These are phyloP conservation scores for Aethes cnicana DNA, from an alignment of 2,888 invertebrate genomes.

Conservation along the genomic window DNA sequence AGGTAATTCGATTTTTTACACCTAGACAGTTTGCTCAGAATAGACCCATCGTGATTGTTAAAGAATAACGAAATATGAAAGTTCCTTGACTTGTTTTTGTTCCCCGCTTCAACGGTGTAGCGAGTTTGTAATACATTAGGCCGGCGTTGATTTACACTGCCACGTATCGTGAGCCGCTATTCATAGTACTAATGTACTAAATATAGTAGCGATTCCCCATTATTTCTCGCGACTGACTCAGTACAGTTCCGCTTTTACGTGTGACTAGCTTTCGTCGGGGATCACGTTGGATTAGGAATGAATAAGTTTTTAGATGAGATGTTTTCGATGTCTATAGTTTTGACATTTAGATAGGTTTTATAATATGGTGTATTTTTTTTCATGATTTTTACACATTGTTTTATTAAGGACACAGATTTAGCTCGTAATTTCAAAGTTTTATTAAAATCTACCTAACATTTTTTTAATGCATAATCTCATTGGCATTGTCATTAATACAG, in stretches of 20 bases:
- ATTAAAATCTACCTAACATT: too few relatives aligned
- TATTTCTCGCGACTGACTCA: constrained; percentile 74
- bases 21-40: too few relatives aligned
- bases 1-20: too few relatives aligned
- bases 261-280: constrained; percentile 36
- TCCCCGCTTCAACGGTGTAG: constrained; percentile 54
- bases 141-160: constrained; percentile 76
- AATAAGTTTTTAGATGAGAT: too few relatives aligned
- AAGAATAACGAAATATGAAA: constrained; percentile 33
- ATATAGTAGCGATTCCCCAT: constrained; percentile 78
- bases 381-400: too few relatives aligned
- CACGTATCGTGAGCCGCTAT: constrained; percentile 74
- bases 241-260: constrained; percentile 61
- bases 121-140: constrained; percentile 75
- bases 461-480: too few relatives aligned
- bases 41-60: background rate
- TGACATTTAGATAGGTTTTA: too few relatives aligned
- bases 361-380: too few relatives aligned
- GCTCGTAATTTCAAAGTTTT: too few relatives aligned
- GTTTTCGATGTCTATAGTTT: too few relatives aligned
- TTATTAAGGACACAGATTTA: too few relatives aligned
- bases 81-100: constrained; percentile 49
- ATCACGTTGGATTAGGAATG: background rate
- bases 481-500: too few relatives aligned
- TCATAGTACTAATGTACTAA: constrained; percentile 79